A percentile compares a stretch with the other conserved stretches of the same genome.
These are phyloP conservation scores for Cololabis saira DNA, from an alignment of 2,113 vertebrate species.

Conservation along the genomic window DNA sequence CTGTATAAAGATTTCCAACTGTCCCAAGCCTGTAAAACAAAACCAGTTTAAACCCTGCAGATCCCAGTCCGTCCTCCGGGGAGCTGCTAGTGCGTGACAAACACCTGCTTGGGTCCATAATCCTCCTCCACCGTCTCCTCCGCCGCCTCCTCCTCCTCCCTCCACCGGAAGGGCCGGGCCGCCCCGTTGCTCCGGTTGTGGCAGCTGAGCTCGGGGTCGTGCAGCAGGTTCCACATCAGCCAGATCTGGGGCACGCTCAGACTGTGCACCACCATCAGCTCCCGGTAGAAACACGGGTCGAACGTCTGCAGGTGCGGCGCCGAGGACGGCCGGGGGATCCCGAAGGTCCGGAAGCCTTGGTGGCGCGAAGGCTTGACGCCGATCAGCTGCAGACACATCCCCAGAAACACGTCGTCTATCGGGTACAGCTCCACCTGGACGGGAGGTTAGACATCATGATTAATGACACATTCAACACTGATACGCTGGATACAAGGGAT, in stretches of 20 bases:
- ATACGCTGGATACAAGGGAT: too few species aligned
- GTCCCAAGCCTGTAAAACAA: background rate
- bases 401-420: constrained; percentile 96
- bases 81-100: constrained; percentile 50
- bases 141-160: background rate
- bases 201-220: constrained; percentile 86
- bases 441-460: constrained; percentile 13
- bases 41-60: background rate
- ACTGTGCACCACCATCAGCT: constrained; percentile 96
- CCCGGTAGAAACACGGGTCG: constrained; percentile 95
- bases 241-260: constrained; percentile 94
- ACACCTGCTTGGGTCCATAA: constrained; percentile 50
- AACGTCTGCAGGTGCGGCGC: constrained; percentile 93
- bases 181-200: constrained; percentile 72
- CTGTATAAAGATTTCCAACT: constrained; percentile 15
- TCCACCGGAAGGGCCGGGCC: constrained; percentile 80
- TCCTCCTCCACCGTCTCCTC: constrained; percentile 10
- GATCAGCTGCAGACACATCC: constrained; percentile 95
- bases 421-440: constrained; percentile 95
- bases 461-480: too few species aligned
- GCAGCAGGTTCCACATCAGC: constrained; percentile 97
- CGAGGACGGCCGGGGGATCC: constrained; percentile 90
- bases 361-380: constrained; percentile 87
- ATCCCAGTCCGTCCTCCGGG: background rate
- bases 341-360: constrained; percentile 95